Evolutionary conservation across 2,113 vertebrate genomes (phyloP).

Genomic region (Oceanodroma tethys): DNA sequence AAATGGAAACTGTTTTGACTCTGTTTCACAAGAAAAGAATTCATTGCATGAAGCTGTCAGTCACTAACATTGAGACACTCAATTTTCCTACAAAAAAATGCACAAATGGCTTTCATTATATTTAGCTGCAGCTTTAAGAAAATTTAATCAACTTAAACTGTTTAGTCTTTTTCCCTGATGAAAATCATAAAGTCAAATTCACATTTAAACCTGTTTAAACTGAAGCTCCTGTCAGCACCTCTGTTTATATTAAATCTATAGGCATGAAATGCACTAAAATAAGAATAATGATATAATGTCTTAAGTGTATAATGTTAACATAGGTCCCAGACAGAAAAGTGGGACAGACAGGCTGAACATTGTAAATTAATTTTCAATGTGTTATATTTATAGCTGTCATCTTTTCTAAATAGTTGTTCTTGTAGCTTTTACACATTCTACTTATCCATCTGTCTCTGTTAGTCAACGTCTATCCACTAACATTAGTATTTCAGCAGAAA

Average conservation of each 20-base stretch:
- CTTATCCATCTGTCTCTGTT: not conserved
- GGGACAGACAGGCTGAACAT: slow-evolving; percentile 29
- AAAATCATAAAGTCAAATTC: slow-evolving; percentile 78
- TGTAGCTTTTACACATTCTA: not conserved
- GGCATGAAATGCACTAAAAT: slow-evolving; percentile 75
- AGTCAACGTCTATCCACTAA: not conserved
- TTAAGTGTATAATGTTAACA: slow-evolving; percentile 63
- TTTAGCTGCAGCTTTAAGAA: slow-evolving; percentile 81
- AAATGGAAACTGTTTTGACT: slow-evolving; percentile 62
- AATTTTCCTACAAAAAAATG: slow-evolving; percentile 58
- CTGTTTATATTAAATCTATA: slow-evolving; percentile 77
- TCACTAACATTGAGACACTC: slow-evolving; percentile 60
- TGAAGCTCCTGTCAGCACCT: slow-evolving; percentile 78
- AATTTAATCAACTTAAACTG: slow-evolving; percentile 83
- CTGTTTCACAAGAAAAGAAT: slow-evolving; percentile 67
- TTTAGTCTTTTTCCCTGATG: slow-evolving; percentile 81
- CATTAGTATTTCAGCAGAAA: not conserved
- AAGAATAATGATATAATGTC: slow-evolving; percentile 66
- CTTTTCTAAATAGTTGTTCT: slow-evolving; percentile 11
- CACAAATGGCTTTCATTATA: slow-evolving; percentile 82
- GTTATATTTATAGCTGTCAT: slow-evolving; percentile 28
- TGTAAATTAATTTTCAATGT: slow-evolving; percentile 50
- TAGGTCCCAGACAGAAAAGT: slow-evolving; percentile 42
- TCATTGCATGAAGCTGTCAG: slow-evolving; percentile 67
- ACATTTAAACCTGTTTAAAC: slow-evolving; percentile 70